Evolutionary conservation across 2,797 vertebrate genomes (phyloP).

Genomic region (Oryzias dopingdopingensis): DNA sequence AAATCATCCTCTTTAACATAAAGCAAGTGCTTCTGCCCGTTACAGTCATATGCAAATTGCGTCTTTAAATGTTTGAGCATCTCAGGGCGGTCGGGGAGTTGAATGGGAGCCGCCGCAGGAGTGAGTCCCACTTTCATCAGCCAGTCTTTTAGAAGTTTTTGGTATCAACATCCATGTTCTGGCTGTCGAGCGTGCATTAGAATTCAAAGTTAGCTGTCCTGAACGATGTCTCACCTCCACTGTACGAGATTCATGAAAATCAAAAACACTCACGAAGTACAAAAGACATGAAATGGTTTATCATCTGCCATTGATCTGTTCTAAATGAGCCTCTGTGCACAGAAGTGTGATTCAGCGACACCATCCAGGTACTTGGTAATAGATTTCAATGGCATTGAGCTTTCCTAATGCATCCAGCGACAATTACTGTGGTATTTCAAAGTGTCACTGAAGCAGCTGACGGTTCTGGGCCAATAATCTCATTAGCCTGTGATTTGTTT

Average conservation of each 20-base stretch:
- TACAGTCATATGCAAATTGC: not conserved
- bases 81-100: not conserved
- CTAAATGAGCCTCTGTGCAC: not conserved
- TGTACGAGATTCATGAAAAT: too few relatives aligned
- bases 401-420: not conserved
- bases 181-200: too few relatives aligned
- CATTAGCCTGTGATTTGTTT: not conserved
- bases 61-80: not conserved
- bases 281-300: not conserved
- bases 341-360: too few relatives aligned
- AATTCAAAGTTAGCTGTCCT: too few relatives aligned
- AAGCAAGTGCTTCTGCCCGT: not conserved
- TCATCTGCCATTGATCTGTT: not conserved
- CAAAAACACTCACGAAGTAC: not conserved
- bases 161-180: not conserved
- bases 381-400: not conserved
- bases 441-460: not conserved
- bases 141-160: not conserved
- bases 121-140: not conserved
- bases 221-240: too few relatives aligned
- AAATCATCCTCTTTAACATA: too few relatives aligned
- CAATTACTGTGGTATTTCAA: conserved; percentile 8
- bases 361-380: too few relatives aligned
- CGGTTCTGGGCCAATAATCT: not conserved
- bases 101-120: not conserved